phyloP scores from a whole-genome alignment of 1,140 invertebrate species.

The Formica exsecta region DNA sequence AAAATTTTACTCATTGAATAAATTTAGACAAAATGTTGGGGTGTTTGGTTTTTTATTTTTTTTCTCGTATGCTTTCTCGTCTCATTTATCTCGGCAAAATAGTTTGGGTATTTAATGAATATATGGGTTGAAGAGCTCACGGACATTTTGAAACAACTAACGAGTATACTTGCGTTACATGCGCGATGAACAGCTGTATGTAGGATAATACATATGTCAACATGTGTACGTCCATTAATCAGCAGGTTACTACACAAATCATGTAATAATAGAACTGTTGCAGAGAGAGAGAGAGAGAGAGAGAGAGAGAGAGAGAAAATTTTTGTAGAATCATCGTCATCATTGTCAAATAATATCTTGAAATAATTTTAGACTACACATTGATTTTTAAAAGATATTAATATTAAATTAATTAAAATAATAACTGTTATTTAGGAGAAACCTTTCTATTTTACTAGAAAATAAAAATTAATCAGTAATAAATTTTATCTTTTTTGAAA shows the following conservation, averaged over 20 bases:
- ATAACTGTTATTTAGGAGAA: slow-evolving; percentile 8
- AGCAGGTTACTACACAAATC: slow-evolving; percentile 5
- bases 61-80: neutral
- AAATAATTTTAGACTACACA: neutral
- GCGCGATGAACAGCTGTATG: slow-evolving; percentile 26
- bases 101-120: slow-evolving; percentile 21
- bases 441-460: neutral
- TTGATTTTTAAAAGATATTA: slow-evolving; percentile 13
- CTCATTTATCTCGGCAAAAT: slow-evolving; percentile 17
- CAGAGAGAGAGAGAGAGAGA: no score
- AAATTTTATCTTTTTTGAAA: neutral
- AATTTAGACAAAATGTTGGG: neutral
- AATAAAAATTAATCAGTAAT: neutral
- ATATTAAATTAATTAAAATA: neutral
- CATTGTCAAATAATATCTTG: neutral
- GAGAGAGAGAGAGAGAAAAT: neutral
- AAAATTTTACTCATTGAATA: neutral
- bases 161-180: slow-evolving; percentile 30
- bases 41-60: neutral
- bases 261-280: slow-evolving; percentile 8
- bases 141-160: slow-evolving; percentile 44
- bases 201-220: slow-evolving; percentile 55
- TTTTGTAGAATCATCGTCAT: neutral
- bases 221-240: slow-evolving; percentile 38
- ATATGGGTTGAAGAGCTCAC: slow-evolving; percentile 31